Base-by-base conservation (phyloP, 64 coral and sea anemone genomes). In the Stylophora pistillata region DNA sequence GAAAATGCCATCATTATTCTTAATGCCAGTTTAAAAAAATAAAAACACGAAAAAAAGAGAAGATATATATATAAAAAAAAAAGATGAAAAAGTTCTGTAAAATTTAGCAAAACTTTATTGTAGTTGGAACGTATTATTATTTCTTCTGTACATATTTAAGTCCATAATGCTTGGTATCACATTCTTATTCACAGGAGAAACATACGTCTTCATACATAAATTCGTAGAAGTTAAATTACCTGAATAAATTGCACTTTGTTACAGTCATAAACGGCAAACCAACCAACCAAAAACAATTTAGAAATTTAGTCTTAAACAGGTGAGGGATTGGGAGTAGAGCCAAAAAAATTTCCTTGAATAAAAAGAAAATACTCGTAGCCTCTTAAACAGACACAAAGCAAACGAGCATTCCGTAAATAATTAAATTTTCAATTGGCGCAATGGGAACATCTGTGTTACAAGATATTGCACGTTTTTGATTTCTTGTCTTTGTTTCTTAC, bases 181-280 rank as follows among this genome's bases (percentile, higher is more conserved):
- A 53, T 69, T 52, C 12, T 21, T 25, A 26, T 26, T 27, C 4
- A 84, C 52, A 18, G 18, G 32, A 69, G n/a, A 32, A 69, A 83
- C 65, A 69, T 68, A 25, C 2, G 37, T 60, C n/a, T 82, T 82
- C 58, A 66, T 68, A 82, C 65, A 82, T 82, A 82, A 82, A 68
- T 13, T 82, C 18, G 32, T 84, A 47, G 21, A 23, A 23, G 23
- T 33, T 64, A 62, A 53, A 53, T 32, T 6, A 47, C 58, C 53
- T 66, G 10, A 70, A 84, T 5, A 53, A n/a, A 58, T 23, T 55
- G 27, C 54, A 30, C 59, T 21, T n/a, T n/a, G n/a, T n/a, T n/a
- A n/a, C n/a, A n/a, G n/a, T n/a, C n/a, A n/a, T n/a, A n/a, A n/a
- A n/a, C n/a, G 37, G 31, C 20, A 78, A 57, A 52, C 23, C 11